Conservation (phyloP, 2,888 invertebrate species). For the Drosophila fungiperda region DNA sequence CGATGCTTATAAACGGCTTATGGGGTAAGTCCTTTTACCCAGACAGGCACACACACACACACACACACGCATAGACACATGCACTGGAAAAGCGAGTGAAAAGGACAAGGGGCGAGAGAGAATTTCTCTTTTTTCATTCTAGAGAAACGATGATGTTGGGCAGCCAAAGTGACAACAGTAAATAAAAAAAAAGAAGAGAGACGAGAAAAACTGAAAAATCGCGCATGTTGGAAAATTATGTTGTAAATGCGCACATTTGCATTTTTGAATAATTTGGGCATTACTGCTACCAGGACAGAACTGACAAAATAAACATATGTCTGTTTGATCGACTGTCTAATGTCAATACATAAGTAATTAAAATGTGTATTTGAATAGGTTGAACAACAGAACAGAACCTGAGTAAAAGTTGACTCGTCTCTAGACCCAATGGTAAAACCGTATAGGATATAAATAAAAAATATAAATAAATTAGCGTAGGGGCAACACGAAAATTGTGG, state of each 20-base stretch:
- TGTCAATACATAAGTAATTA: not conserved
- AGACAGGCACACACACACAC: conserved; percentile 27
- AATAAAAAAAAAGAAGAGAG: conserved; percentile 46
- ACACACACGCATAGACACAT: not conserved
- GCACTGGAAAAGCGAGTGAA: conserved; percentile 21
- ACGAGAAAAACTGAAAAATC: conserved; percentile 27
- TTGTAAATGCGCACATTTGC: conserved; percentile 64
- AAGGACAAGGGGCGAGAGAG: conserved; percentile 28
- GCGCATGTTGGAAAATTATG: conserved; percentile 59
- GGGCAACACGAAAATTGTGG: conserved; percentile 41
- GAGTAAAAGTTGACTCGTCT: not conserved
- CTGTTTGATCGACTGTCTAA: not conserved
- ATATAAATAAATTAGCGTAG: conserved; percentile 67
- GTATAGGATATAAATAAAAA: conserved; percentile 23
- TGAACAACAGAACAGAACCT: not conserved
- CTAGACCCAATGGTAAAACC: not conserved
- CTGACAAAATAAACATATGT: not conserved
- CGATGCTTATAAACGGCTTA: conserved; percentile 75
- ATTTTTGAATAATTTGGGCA: conserved; percentile 33
- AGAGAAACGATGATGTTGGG: conserved; percentile 36
- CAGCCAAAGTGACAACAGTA: conserved; percentile 57
- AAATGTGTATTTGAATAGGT: not conserved
- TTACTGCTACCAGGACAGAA: conserved; percentile 8
- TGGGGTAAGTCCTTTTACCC: conserved; percentile 64
- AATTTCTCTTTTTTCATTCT: conserved; percentile 58